A percentile compares a stretch with the other conserved stretches of the same genome.
These are phyloP conservation scores for Paedocypris sp. DNA, from an alignment of 2,113 vertebrate species.

Conservation along the genomic window DNA sequence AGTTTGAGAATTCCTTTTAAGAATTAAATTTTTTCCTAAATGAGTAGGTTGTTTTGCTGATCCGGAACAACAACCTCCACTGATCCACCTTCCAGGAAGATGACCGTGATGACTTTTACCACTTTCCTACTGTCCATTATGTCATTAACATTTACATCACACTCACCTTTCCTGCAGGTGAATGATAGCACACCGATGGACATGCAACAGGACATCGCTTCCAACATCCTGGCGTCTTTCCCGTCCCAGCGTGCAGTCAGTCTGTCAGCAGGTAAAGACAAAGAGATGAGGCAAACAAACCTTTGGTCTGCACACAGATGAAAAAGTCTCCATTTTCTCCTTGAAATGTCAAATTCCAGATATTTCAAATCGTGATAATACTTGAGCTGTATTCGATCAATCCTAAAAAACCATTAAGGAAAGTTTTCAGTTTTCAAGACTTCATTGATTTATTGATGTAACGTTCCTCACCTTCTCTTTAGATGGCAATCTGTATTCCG, in stretches of 20 bases:
- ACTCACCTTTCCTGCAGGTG: conserved; percentile 46
- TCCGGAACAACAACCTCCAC: too few species aligned
- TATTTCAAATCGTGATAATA: too few species aligned
- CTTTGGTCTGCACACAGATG: too few species aligned
- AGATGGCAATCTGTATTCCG: conserved; percentile 69
- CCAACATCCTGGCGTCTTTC: conserved; percentile 55
- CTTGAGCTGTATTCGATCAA: too few species aligned
- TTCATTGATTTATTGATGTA: not conserved
- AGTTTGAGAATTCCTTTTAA: too few species aligned
- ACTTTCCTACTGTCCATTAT: too few species aligned
- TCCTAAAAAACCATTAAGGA: not conserved
- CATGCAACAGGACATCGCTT: conserved; percentile 44
- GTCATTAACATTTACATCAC: not conserved
- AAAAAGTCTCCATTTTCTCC: too few species aligned
- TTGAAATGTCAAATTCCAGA: too few species aligned
- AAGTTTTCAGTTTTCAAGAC: not conserved
- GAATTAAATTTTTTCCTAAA: too few species aligned
- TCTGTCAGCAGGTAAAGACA: conserved; percentile 55
- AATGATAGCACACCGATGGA: conserved; percentile 55
- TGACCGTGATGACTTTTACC: too few species aligned
- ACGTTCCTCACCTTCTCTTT: conserved; percentile 16
- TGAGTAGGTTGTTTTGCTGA: too few species aligned
- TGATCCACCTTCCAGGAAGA: too few species aligned
- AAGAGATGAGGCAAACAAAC: not conserved
- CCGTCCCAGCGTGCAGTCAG: conserved; percentile 59